Conservation (phyloP, 2,113 vertebrate species). For the Scolopax mira region DNA sequence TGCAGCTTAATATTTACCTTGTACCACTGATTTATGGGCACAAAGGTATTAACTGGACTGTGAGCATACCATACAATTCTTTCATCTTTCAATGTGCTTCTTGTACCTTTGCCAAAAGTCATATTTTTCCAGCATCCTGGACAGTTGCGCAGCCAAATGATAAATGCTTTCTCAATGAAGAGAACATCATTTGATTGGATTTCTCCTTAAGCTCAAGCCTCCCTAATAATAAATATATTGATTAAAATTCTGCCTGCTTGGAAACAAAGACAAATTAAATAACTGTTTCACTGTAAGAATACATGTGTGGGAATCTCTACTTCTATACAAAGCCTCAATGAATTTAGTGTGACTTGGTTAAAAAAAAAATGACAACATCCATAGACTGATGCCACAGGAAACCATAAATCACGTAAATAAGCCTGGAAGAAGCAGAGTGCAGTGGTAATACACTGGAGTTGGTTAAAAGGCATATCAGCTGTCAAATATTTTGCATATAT, state of each 20-base stretch:
- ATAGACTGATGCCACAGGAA: not conserved
- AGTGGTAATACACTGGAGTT: not conserved
- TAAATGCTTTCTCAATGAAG: constrained; percentile 60
- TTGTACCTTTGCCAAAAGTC: constrained; percentile 48
- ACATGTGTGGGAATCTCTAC: not conserved
- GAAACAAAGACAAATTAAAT: constrained; percentile 13
- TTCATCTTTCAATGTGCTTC: constrained; percentile 56
- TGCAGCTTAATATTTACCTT: constrained; percentile 62
- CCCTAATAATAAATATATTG: constrained; percentile 10
- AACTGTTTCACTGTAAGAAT: not conserved
- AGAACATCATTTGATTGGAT: constrained; percentile 66
- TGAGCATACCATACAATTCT: constrained; percentile 47
- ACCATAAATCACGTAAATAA: not conserved
- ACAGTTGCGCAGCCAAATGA: constrained; percentile 56
- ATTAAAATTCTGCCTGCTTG: not conserved
- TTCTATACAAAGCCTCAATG: not conserved
- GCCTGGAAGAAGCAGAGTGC: not conserved
- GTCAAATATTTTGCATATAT: not conserved
- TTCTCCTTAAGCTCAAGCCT: constrained; percentile 31
- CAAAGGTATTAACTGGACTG: constrained; percentile 29
- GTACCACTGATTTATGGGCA: constrained; percentile 60
- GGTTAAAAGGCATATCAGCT: not conserved
- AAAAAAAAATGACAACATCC: not conserved
- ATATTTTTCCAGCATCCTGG: constrained; percentile 45
- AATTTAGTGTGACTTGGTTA: not conserved